Percentiles rank a stretch among this genome's conserved stretches.
phyloP scores from a whole-genome alignment of 1,140 invertebrate genomes.

The Myzus persicae region DNA sequence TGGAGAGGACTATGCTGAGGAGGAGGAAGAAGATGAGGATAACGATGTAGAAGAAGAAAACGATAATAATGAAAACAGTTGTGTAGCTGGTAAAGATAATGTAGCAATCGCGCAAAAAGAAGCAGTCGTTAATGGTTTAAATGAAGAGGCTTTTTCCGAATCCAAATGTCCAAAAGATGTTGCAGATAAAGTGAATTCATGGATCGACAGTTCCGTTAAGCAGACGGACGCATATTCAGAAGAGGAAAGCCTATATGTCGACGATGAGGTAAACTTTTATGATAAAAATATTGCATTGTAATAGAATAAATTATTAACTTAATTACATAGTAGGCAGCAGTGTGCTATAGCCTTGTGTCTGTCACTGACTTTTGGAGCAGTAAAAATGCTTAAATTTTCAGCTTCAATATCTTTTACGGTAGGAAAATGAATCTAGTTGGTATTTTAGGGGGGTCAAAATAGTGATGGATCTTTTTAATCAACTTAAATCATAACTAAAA shows the following conservation, averaged over 20 bases:
- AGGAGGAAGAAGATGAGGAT: background rate
- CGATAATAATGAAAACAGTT: too few species aligned
- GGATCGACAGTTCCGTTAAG: conserved; percentile 44
- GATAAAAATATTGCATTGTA: background rate
- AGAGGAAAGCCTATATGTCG: background rate
- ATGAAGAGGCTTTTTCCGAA: background rate
- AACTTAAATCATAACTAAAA: too few species aligned
- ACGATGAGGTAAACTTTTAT: conserved; percentile 41
- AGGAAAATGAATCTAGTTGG: too few species aligned
- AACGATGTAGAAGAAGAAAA: background rate
- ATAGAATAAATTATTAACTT: background rate
- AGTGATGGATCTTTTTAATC: too few species aligned
- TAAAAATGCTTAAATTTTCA: too few species aligned
- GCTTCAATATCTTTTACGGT: too few species aligned
- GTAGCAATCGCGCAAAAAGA: background rate
- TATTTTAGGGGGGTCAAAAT: too few species aligned
- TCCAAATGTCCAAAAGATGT: conserved; percentile 49
- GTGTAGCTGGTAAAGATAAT: background rate
- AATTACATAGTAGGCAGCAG: too few species aligned
- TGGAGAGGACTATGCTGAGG: background rate
- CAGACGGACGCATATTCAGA: background rate
- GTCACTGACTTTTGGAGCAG: too few species aligned
- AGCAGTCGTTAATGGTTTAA: background rate
- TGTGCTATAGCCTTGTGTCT: background rate
- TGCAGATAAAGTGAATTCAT: conserved; percentile 46